Conservation (phyloP, 2,888 invertebrate species). For the Hydroisotoma schaefferi region DNA sequence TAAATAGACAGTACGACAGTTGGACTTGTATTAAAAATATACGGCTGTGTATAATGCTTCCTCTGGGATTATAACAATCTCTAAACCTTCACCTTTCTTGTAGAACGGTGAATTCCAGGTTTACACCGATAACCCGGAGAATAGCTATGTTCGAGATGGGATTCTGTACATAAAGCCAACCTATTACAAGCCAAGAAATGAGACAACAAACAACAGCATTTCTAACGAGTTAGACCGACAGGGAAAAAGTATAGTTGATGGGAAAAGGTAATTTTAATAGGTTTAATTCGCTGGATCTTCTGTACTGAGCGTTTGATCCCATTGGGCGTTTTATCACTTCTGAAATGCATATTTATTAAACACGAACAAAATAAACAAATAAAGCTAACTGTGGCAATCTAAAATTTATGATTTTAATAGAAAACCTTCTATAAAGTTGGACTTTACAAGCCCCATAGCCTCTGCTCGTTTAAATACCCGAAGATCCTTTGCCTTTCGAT, state of each 20-base stretch:
- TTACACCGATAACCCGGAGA: constrained; percentile 24
- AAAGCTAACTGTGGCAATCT: background rate
- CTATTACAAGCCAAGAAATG: background rate
- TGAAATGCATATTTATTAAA: background rate
- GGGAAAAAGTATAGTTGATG: background rate
- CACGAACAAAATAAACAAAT: background rate
- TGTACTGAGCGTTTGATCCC: background rate
- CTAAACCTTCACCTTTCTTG: background rate
- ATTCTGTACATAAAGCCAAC: constrained; percentile 29
- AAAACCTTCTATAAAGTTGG: background rate
- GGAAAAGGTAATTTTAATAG: background rate
- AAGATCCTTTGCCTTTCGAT: constrained; percentile 27
- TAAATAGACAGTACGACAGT: background rate
- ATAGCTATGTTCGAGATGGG: constrained; percentile 27
- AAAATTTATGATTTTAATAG: background rate
- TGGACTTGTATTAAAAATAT: background rate
- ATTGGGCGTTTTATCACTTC: background rate
- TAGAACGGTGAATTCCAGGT: constrained; percentile 37
- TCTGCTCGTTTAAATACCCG: constrained; percentile 33
- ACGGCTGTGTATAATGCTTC: background rate
- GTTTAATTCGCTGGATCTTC: background rate
- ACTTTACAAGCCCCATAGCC: constrained; percentile 19
- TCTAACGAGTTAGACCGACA: too few relatives aligned
- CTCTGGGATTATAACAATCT: background rate
- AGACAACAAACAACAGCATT: background rate